These are phyloP conservation scores for Callipepla squamata DNA, from an alignment of 2,113 vertebrate species.

Conservation along the genomic window DNA sequence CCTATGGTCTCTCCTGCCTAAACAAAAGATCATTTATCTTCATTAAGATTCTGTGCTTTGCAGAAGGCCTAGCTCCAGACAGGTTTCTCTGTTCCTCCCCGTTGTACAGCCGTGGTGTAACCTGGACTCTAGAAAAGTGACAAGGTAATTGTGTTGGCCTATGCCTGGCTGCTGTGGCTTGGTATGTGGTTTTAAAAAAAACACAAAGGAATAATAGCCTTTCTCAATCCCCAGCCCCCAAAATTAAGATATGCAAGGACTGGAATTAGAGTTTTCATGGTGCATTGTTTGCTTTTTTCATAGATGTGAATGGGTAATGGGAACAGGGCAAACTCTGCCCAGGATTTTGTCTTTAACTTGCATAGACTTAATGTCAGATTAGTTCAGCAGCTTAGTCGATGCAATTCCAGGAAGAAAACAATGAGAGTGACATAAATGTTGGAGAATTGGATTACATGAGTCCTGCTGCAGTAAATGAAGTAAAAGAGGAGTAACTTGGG, in stretches of 20 bases:
- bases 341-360: background rate
- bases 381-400: constrained; percentile 41
- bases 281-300: background rate
- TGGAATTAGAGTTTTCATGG: background rate
- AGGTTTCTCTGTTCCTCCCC: background rate
- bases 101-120: background rate
- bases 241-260: background rate
- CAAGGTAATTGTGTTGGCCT: background rate
- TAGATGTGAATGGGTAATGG: background rate
- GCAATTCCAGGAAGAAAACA: constrained; percentile 55
- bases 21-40: background rate
- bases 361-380: background rate
- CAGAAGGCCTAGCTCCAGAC: background rate
- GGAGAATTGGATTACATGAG: constrained; percentile 41
- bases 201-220: background rate
- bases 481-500: background rate
- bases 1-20: background rate
- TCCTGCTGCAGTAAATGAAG: constrained; percentile 14
- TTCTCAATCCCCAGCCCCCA: rapidly evolving
- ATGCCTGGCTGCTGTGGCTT: background rate
- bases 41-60: background rate
- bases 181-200: background rate
- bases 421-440: constrained; percentile 43
- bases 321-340: background rate
- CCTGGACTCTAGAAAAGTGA: background rate